Percentiles rank a stretch among this genome's conserved stretches.
Conservation (phyloP, 2,113 vertebrate species). For the Clarias gariepinus region DNA sequence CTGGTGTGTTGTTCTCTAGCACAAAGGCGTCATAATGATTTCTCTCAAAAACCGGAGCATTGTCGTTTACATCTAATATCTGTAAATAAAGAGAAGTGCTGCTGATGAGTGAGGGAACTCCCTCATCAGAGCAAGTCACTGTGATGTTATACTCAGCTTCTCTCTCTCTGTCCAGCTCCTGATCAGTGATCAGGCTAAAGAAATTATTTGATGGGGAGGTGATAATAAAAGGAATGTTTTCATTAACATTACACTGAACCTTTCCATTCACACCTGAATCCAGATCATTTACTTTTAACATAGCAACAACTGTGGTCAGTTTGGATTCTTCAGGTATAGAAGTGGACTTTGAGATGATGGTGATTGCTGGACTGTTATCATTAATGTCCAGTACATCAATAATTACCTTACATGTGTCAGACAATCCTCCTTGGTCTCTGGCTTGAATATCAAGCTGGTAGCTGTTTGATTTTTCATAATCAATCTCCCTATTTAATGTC, state of each 20-base stretch:
- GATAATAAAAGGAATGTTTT: constrained; percentile 55
- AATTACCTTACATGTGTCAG: constrained; percentile 66
- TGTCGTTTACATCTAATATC: constrained; percentile 57
- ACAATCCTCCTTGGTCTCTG: constrained; percentile 72
- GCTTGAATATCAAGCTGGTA: constrained; percentile 70
- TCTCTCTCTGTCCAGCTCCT: constrained; percentile 57
- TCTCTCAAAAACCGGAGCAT: constrained; percentile 47
- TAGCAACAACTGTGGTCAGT: constrained; percentile 55
- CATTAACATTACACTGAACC: constrained; percentile 51
- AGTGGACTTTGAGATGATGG: constrained; percentile 61
- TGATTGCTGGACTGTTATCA: constrained; percentile 63
- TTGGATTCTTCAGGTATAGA: constrained; percentile 56
- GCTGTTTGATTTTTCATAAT: constrained; percentile 72
- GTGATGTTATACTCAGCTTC: constrained; percentile 61
- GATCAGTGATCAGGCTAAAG: constrained; percentile 55
- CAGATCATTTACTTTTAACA: constrained; percentile 64
- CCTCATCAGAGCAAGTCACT: constrained; percentile 68
- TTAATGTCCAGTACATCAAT: constrained; percentile 72
- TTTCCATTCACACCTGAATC: constrained; percentile 63
- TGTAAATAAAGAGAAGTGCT: constrained; percentile 54
- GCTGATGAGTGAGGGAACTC: constrained; percentile 66
- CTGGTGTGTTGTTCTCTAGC: constrained; percentile 53
- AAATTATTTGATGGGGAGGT: constrained; percentile 58
- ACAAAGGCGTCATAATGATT: constrained; percentile 39
- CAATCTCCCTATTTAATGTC: constrained; percentile 57